phyloP scores from a whole-genome alignment of 1,140 invertebrate species.

The silkworm (Bombyx mori) region ASM3026992v2 NC_085112.1:6009001-6009500 shows the following conservation, averaged over 20 bases:
- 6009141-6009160: too few relatives aligned
- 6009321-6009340: slow-evolving; percentile 36
- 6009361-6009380: slow-evolving; percentile 63
- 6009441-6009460: slow-evolving; percentile 28
- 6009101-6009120: background rate
- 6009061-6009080: slow-evolving; percentile 34
- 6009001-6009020: slow-evolving; percentile 59
- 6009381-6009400: slow-evolving; percentile 55
- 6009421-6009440: slow-evolving; percentile 56
- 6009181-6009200: too few relatives aligned
- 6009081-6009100: slow-evolving; percentile 24
- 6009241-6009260: too few relatives aligned
- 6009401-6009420: slow-evolving; percentile 45
- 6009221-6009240: too few relatives aligned
- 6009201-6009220: too few relatives aligned
- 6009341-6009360: slow-evolving; percentile 67
- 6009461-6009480: slow-evolving; percentile 9
- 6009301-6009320: slow-evolving; percentile 55
- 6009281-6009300: slow-evolving; percentile 38
- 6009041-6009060: slow-evolving; percentile 23
- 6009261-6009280: too few relatives aligned
- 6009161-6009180: too few relatives aligned
- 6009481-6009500: slow-evolving; percentile 8
- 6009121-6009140: background rate
- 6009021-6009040: slow-evolving; percentile 67